phyloP scores from a whole-genome alignment of 2,888 invertebrate species.

The Metalampra italica region DNA sequence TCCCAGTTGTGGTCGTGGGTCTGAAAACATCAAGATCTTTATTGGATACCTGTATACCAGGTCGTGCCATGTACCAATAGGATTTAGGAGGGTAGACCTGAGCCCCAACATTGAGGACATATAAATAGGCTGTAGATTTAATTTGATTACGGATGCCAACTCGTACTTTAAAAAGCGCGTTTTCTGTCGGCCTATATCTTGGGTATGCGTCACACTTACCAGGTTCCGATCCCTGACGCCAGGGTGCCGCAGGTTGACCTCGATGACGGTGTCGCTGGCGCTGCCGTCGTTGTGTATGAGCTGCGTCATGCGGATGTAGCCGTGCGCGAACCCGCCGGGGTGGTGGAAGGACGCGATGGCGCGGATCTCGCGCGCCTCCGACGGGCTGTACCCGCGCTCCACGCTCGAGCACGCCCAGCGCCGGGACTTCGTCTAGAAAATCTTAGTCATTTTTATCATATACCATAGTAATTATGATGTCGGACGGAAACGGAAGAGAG shows the following conservation, averaged over 20 bases:
- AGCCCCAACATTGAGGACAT: too few relatives aligned
- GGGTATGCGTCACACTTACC: conserved; percentile 54
- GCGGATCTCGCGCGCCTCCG: conserved; percentile 90
- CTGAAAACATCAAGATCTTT: conserved; percentile 72
- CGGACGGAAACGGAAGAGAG: too few relatives aligned
- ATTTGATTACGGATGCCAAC: too few relatives aligned
- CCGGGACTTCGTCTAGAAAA: conserved; percentile 38
- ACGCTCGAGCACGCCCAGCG: conserved; percentile 92
- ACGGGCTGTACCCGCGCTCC: conserved; percentile 91
- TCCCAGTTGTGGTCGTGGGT: conserved; percentile 93
- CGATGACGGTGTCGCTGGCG: conserved; percentile 92
- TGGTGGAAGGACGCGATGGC: conserved; percentile 96
- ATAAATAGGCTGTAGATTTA: too few relatives aligned
- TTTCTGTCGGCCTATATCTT: too few relatives aligned
- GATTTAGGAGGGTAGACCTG: too few relatives aligned
- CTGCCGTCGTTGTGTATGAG: conserved; percentile 91
- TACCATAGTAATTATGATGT: too few relatives aligned
- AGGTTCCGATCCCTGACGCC: conserved; percentile 90
- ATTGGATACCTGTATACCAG: too few relatives aligned
- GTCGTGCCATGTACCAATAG: too few relatives aligned
- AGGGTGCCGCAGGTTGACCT: conserved; percentile 92
- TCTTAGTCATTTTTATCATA: too few relatives aligned
- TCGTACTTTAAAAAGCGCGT: too few relatives aligned
- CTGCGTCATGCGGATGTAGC: conserved; percentile 93
- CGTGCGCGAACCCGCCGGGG: conserved; percentile 89